These are phyloP conservation scores for Centropus unirufus DNA, from an alignment of 2,113 vertebrate species.

Conservation along the genomic window DNA sequence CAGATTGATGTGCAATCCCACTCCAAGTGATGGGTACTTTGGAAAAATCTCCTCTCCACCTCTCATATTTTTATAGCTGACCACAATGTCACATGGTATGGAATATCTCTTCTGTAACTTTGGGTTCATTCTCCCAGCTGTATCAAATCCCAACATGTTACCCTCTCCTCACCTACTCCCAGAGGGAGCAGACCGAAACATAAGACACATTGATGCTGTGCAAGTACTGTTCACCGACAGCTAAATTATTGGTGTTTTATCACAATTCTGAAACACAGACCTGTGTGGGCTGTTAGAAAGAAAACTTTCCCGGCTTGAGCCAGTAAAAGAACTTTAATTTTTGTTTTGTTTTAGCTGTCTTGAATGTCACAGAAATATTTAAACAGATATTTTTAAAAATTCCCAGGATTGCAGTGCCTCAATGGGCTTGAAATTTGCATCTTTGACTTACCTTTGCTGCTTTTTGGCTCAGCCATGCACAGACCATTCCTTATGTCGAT, in stretches of 20 bases:
- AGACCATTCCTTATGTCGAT: neutral
- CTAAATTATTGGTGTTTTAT: neutral
- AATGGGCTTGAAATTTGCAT: neutral
- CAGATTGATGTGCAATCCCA: neutral
- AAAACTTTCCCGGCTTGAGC: rapidly evolving
- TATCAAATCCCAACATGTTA: neutral
- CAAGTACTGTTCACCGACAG: neutral
- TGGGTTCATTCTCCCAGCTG: neutral
- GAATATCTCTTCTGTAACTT: neutral
- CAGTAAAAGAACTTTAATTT: neutral
- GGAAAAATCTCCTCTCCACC: neutral
- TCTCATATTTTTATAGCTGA: neutral
- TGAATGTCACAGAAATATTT: neutral
- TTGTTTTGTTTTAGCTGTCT: neutral
- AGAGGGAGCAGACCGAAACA: neutral
- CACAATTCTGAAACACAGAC: neutral
- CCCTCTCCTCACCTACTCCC: neutral
- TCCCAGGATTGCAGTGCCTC: neutral
- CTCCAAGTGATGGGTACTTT: neutral
- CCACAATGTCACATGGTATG: no score
- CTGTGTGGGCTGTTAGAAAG: rapidly evolving
- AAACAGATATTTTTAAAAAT: neutral
- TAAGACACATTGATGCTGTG: neutral
- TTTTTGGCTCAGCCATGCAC: neutral
- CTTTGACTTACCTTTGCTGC: neutral